Percentiles rank a stretch among this genome's conserved stretches.
phyloP scores from a whole-genome alignment of 2,113 vertebrate species.

The Calonectris borealis region DNA sequence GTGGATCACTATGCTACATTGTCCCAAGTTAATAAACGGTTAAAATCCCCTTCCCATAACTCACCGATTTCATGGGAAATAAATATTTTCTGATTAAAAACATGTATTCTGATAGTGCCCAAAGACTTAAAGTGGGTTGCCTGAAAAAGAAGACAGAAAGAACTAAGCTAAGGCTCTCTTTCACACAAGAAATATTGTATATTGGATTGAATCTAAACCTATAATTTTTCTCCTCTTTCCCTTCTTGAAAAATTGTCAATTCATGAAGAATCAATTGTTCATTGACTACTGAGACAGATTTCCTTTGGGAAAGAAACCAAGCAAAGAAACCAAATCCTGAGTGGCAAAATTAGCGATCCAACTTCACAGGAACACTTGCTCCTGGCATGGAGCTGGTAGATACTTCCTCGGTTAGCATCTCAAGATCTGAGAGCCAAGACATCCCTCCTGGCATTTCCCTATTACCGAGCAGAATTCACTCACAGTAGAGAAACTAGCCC shows the following conservation, averaged over 20 bases:
- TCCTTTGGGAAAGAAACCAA: background rate
- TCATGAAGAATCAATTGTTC: background rate
- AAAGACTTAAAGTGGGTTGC: background rate
- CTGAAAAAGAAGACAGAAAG: background rate
- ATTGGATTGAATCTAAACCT: background rate
- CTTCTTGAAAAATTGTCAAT: background rate
- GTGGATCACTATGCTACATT: background rate
- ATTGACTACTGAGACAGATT: background rate
- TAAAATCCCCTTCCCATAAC: background rate
- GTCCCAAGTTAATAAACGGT: background rate
- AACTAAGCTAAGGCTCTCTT: background rate
- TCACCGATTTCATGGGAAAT: background rate
- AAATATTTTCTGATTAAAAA: background rate
- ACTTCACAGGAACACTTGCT: background rate
- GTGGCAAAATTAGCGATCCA: accelerated
- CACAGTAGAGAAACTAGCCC: background rate
- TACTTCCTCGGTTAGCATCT: background rate
- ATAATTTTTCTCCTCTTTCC: background rate
- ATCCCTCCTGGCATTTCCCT: background rate
- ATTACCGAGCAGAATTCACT: background rate
- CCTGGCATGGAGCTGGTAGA: background rate
- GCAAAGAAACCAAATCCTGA: background rate
- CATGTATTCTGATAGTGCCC: background rate
- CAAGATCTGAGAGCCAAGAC: background rate
- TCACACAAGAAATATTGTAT: background rate